Conservation (phyloP, 2,797 vertebrate genomes). For the Thalassophryne amazonica region DNA sequence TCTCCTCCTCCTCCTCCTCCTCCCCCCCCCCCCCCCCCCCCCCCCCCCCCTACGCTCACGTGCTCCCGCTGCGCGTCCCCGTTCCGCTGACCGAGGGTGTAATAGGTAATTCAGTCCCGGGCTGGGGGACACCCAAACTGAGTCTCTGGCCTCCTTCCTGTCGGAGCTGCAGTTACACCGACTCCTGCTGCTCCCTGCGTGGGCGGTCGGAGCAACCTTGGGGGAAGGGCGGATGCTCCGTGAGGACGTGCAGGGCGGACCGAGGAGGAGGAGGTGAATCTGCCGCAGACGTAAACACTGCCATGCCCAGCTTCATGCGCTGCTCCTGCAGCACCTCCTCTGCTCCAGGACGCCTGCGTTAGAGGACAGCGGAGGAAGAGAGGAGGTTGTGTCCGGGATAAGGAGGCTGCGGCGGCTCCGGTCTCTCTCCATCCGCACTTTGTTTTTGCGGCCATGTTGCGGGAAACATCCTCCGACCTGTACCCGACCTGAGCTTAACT, state of each 20-base stretch:
- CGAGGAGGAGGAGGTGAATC: slow-evolving; percentile 6
- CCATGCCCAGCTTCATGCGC: slow-evolving; percentile 55
- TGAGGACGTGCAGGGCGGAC: slow-evolving; percentile 19
- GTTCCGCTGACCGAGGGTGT: slow-evolving; percentile 20
- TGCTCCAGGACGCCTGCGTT: slow-evolving; percentile 5
- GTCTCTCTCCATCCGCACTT: slow-evolving; percentile 43
- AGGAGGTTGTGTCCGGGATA: slow-evolving; percentile 63
- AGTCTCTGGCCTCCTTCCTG: neutral
- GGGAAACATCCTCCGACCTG: slow-evolving; percentile 53
- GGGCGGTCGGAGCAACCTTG: slow-evolving; percentile 25
- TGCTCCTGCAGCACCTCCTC: slow-evolving; percentile 23
- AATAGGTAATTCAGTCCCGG: slow-evolving; percentile 44
- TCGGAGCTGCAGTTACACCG: slow-evolving; percentile 13
- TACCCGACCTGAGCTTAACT: slow-evolving; percentile 43
- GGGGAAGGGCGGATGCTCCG: slow-evolving; percentile 21
- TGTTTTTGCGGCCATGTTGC: slow-evolving; percentile 67
- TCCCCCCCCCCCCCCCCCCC: neutral
- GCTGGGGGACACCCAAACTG: slow-evolving; percentile 27
- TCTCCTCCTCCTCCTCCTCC: neutral
- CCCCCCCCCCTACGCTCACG: slow-evolving; percentile 9
- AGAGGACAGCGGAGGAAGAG: neutral
- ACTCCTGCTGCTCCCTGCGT: slow-evolving; percentile 4
- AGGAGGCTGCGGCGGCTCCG: slow-evolving; percentile 39
- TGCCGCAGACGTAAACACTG: slow-evolving; percentile 63
- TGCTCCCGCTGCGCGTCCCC: slow-evolving; percentile 40